Evolutionary conservation across 2,888 invertebrate species (phyloP), one percentile per base, ranked within the genome.

Genomic region (Sinohyriopsis cumingii): DNA sequence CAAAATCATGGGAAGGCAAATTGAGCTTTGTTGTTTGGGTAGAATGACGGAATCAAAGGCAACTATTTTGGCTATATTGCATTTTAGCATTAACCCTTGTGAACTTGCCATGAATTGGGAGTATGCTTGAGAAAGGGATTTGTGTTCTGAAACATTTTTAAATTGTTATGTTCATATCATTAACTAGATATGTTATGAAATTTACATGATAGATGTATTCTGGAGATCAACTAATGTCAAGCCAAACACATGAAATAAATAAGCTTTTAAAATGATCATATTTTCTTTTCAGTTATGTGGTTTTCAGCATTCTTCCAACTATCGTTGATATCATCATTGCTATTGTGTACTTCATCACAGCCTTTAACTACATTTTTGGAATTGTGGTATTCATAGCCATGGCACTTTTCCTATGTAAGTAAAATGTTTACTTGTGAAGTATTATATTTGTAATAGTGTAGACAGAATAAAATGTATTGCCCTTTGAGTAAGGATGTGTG

Each of bases 281-380:
- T 59, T 63, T 65, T 77, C 70, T 68, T 85, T 86, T 69, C 81
- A 91, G 90, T 72, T 91, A 91, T 77, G 95, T 98, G 63, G 91
- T 98, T 59, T 98, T 98, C 91, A 96, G 96, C 61, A 98, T 99
- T 80, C 89, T 94, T 0, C 99, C 99, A 0, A 98, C 98, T 0
- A 93, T 99, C 71, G 91, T 95, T 20, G 99, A 99, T 89, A 97
- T 99, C 72, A 63, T 96, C 0, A 93, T 99, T 3, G 99, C 99
- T 1, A 94, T 98, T 24, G 91, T 95, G 4, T 99, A 94, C 90
- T 99, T 99, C 86, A 91, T 97, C 22, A 92, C 93, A 5, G 93
- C 93, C 19, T 99, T 98, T 91, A 97, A 98, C 87, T 93, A 93
- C 76, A 98, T 96, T 95, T 99, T 99, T 90, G 98, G 98, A 1